phyloP scores from a whole-genome alignment of 2,113 vertebrate species.

The Diglossa brunneiventris region DNA sequence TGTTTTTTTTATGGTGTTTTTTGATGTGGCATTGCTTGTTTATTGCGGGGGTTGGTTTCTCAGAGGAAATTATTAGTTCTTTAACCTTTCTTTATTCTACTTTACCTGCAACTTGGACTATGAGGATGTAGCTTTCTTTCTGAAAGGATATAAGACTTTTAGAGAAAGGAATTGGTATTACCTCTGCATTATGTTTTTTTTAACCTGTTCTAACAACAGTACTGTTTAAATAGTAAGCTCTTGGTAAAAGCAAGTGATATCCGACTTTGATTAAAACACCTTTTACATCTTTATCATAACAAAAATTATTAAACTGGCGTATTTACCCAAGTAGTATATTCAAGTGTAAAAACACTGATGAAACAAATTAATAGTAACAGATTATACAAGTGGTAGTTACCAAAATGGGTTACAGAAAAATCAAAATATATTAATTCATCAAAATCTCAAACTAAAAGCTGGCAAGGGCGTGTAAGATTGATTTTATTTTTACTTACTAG shows the following conservation, averaged over 20 bases:
- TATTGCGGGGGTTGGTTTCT: rapidly evolving
- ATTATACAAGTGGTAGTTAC: background rate
- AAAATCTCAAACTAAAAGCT: background rate
- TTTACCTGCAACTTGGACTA: background rate
- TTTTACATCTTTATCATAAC: background rate
- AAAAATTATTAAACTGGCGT: background rate
- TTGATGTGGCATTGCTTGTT: rapidly evolving
- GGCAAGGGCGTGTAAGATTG: rapidly evolving
- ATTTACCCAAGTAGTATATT: background rate
- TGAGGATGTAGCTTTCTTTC: background rate
- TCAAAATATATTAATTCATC: background rate
- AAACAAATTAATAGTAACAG: background rate
- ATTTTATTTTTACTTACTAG: background rate
- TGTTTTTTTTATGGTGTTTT: background rate
- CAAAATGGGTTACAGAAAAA: background rate
- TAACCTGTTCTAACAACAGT: background rate
- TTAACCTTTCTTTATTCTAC: background rate
- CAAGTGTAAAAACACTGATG: background rate
- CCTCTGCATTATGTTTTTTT: background rate
- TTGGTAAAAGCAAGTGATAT: background rate
- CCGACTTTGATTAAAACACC: background rate
- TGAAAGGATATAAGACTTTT: background rate
- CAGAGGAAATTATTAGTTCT: background rate
- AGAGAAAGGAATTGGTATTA: background rate
- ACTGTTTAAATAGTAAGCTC: background rate